phyloP scores from a whole-genome alignment of 2,797 vertebrate species.

The Manis javanica region DNA sequence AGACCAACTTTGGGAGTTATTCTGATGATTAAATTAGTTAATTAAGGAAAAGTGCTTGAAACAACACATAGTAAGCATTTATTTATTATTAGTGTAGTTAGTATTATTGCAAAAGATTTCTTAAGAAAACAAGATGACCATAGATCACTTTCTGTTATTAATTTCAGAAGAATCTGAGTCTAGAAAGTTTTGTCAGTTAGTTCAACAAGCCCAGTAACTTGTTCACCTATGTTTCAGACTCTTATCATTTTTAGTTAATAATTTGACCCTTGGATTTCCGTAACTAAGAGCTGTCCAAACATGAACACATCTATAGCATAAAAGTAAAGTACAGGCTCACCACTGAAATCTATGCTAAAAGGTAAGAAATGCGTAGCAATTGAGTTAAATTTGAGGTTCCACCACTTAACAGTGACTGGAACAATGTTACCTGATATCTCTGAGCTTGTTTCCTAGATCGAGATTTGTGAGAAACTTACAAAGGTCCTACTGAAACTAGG shows the following conservation, averaged over 20 bases:
- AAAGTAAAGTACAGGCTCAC: neutral
- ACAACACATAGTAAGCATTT: neutral
- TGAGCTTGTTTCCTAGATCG: neutral
- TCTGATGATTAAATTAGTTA: neutral
- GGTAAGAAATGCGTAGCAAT: neutral
- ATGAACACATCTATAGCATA: neutral
- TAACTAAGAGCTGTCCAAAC: neutral
- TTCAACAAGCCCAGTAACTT: neutral
- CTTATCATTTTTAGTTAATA: neutral
- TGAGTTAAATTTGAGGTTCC: neutral
- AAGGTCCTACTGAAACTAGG: neutral
- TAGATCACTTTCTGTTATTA: neutral
- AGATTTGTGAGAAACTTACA: neutral
- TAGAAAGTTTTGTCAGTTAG: neutral
- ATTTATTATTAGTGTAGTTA: neutral
- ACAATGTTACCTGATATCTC: neutral
- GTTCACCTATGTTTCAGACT: neutral
- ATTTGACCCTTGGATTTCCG: neutral
- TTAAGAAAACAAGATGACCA: neutral
- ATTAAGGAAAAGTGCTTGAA: neutral
- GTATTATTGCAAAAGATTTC: neutral
- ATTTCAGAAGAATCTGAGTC: neutral
- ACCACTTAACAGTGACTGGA: neutral
- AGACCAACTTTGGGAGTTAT: neutral
- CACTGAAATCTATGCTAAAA: neutral